Base-by-base conservation (phyloP, 2,797 vertebrate species). In the Melanotaenia boesemani region DNA sequence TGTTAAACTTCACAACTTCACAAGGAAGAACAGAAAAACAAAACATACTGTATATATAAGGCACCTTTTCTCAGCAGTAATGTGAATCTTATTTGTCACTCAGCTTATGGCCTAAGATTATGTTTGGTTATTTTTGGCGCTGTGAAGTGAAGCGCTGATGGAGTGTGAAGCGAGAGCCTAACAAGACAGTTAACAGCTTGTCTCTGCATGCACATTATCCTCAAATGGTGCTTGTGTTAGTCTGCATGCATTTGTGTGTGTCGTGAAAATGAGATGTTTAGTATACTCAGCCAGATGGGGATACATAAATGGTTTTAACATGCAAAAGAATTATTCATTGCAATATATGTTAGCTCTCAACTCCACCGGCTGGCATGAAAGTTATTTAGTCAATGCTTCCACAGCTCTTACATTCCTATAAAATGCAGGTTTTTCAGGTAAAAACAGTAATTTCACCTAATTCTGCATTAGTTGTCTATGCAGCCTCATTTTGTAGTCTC, bases 91-190 rank as follows among this genome's bases (percentile, higher is more conserved):
- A 63, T 65, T 72, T 63, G 30, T 76, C 64, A 36, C 55, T 80
- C 65, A 68, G 32, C 11, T 48, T 59, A 59, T 55, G 34, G 65
- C 28, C 36, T 64, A 1, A 61, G 66, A 64, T 70, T 50, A 39
- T 48, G 28, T 73, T 79, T 71, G 63, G 69, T 28, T 85, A 71
- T 81, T 79, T 80, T 59, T 66, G 74, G 72, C 56, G 41, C 13
- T 2, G 37, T 67, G 66, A 73, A 73, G 63, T 20, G 68, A 74
- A 63, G 72, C 67, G 20, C 63, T 41, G 68, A 73, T 13, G 28
- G 67, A 67, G 80, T 62, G 74, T 76, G 74, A 82, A 37, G 60
- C 13, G 1, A 61, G 69, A 74, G 48, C 66, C 68, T 61, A 79
- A 76, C 41, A 72, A 74, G 74, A 61, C 52, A 75, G 63, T 48